These are phyloP conservation scores for Odiellus spinosus DNA, from an alignment of 2,888 invertebrate genomes.

Conservation along the genomic window DNA sequence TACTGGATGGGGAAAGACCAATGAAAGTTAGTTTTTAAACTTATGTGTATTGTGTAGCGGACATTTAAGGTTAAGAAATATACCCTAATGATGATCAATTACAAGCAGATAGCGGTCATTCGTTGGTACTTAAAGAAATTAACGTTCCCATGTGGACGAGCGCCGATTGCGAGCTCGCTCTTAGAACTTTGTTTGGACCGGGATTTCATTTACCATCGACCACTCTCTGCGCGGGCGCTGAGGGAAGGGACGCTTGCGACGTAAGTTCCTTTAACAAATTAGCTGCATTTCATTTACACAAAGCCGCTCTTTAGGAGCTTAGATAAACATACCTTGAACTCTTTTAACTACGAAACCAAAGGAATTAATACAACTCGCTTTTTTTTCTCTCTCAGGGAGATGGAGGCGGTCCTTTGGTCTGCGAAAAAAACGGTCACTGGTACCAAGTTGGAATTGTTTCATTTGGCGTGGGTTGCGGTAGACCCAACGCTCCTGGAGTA, in stretches of 20 bases:
- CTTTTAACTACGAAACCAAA: neutral
- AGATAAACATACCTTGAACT: neutral
- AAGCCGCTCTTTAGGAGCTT: neutral
- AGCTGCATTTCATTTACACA: no score
- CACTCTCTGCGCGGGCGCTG: constrained; percentile 31
- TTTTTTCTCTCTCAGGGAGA: constrained; percentile 27
- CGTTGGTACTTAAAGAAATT: constrained; percentile 32
- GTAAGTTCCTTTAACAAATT: constrained; percentile 22
- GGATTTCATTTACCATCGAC: constrained; percentile 28
- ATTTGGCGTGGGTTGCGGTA: constrained; percentile 28
- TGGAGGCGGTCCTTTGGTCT: constrained; percentile 33
- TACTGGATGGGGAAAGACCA: constrained; percentile 32
- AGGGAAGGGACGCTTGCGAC: constrained; percentile 33
- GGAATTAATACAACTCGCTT: no score
- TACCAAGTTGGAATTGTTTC: constrained; percentile 32
- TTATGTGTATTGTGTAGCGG: neutral
- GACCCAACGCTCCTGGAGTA: constrained; percentile 31
- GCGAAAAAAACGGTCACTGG: constrained; percentile 30
- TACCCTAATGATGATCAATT: neutral
- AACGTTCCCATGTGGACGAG: constrained; percentile 31
- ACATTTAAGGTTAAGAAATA: neutral
- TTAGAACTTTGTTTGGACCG: constrained; percentile 30
- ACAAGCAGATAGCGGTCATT: constrained; percentile 28
- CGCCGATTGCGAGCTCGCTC: constrained; percentile 27
- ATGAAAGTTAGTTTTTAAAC: constrained; percentile 28